Percentiles rank a stretch among this genome's conserved stretches.
These are phyloP conservation scores for Festucalex cinctus DNA, from an alignment of 2,113 vertebrate species.

Conservation along the genomic window DNA sequence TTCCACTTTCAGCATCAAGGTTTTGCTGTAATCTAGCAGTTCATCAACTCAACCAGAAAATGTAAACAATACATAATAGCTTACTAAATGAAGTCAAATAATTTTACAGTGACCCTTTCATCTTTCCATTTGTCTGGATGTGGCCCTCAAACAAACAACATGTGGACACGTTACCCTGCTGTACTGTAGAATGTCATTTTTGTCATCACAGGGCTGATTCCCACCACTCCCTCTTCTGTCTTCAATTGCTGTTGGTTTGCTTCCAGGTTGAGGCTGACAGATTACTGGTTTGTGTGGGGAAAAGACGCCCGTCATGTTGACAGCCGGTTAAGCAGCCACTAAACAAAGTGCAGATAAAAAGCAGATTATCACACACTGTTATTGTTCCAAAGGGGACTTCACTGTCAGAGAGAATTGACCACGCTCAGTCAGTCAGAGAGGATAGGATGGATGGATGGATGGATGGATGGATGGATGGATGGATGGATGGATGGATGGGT, in stretches of 20 bases:
- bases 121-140: no score
- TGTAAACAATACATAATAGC: no score
- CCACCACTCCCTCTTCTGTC: neutral
- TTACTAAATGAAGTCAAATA: no score
- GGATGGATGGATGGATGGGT: conserved; percentile 4
- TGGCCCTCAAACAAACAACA: no score
- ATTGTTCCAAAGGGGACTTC: conserved; percentile 61
- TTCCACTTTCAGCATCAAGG: no score
- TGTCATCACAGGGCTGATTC: neutral
- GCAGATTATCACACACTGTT: conserved; percentile 63
- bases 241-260: neutral
- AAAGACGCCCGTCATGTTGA: conserved; percentile 50
- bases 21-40: no score
- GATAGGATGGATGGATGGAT: conserved; percentile 1
- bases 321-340: conserved; percentile 61
- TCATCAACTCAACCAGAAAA: no score
- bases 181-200: no score
- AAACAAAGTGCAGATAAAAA: conserved; percentile 62
- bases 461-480: conserved; percentile 19
- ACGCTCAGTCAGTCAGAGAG: conserved; percentile 27
- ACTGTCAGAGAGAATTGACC: conserved; percentile 58
- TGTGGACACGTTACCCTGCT: no score
- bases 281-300: conserved; percentile 23
- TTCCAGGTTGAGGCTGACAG: conserved; percentile 24
- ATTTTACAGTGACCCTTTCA: no score